phyloP scores from a whole-genome alignment of 2,113 vertebrate genomes.

The Phalacrocorax aristotelis region DNA sequence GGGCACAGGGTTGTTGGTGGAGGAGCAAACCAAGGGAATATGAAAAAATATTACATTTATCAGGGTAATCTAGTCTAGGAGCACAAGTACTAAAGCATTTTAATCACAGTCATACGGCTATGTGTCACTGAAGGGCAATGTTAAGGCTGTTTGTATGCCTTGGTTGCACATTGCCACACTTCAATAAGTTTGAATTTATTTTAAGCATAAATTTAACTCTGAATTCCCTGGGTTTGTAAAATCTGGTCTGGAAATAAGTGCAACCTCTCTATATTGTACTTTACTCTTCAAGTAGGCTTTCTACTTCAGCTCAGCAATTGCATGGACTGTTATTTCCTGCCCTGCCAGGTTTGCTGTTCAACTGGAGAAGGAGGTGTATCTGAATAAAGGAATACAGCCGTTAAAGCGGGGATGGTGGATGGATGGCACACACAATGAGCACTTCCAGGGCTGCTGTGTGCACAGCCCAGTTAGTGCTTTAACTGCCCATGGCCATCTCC shows the following conservation, averaged over 20 bases:
- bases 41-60: constrained; percentile 25
- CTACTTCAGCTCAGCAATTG: not conserved
- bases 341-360: not conserved
- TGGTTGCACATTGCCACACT: constrained; percentile 26
- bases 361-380: not conserved
- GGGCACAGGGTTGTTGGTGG: not conserved
- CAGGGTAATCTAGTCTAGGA: constrained; percentile 25
- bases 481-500: not conserved
- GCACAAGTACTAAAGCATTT: constrained; percentile 31
- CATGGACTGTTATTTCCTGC: constrained; percentile 13
- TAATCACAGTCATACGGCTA: constrained; percentile 27
- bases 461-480: not conserved
- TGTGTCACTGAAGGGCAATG: constrained; percentile 42
- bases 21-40: not conserved
- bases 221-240: constrained; percentile 4
- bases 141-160: constrained; percentile 27
- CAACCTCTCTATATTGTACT: not conserved
- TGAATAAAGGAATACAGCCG: not conserved
- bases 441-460: not conserved
- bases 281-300: constrained; percentile 6
- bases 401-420: not conserved
- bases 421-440: not conserved
- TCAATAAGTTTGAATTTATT: constrained; percentile 40
- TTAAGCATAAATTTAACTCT: constrained; percentile 41
- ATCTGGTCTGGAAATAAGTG: not conserved